Base-by-base conservation (phyloP, 2,888 invertebrate genomes). In the Stictocephala bisonia region DNA sequence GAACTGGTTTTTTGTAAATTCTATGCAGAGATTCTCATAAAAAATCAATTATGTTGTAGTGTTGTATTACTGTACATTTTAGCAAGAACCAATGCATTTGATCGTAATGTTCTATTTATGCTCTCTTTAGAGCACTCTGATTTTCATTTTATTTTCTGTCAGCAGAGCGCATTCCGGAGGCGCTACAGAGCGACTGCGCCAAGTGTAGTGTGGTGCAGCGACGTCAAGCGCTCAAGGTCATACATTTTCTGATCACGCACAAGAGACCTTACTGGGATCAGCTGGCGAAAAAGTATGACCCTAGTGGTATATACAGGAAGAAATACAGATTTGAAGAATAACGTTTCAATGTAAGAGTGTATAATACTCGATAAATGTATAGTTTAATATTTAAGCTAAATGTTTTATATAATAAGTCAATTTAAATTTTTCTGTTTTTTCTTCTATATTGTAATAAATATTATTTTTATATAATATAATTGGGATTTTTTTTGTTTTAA, bases 191-290 rank as follows among this genome's bases (percentile, higher is more conserved):
- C 1, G 89, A 89, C 64, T 93, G 93, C 82, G 79, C 80, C 60
- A 90, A 90, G 81, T 93, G 93, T 81, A 90, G 88, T 26, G 88
- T 90, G 40, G 85, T 85, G 24, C 92, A 93, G 81, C 88, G 86
- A 80, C 81, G 83, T 1, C 90, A 89, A 53, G 88, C 90, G 51
- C 88, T 89, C 78, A 89, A 86, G 76, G 88, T 91, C 7, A 87
- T 93, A 24, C 86, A 88, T n/a, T 88, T 85, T 79, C 84, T 94
- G 75, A 89, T 91, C 77, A 87, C 91, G 75, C 85, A 91, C 58
- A 89, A 91, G 79, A 85, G 86, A 0, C 86, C 86, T 0, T 83
- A 87, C 80, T 94, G 91, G 90, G 86, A 86, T 6, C 85, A 88
- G 76, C 83, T 93, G 48, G 85, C 88, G 74, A 86, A 82, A 35